A percentile compares a stretch with the other conserved stretches of the same genome.
These are phyloP conservation scores for Urosaurus nigricauda DNA, from an alignment of 2,797 vertebrate species.

Conservation along the genomic window DNA sequence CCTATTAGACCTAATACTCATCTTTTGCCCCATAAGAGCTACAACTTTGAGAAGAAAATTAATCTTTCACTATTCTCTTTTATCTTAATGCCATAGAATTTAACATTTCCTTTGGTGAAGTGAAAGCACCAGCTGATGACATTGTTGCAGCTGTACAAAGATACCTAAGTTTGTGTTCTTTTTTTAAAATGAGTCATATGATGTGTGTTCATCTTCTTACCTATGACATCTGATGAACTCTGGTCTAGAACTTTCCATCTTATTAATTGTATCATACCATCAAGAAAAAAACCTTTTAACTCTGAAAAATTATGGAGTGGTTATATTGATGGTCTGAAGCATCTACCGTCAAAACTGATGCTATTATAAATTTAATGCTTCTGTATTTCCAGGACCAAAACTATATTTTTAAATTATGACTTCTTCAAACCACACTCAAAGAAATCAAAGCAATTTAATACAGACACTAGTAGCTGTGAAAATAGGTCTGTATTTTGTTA, in stretches of 20 bases:
- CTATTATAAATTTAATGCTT: background rate
- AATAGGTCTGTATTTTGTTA: conserved; percentile 59
- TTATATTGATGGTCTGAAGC: background rate
- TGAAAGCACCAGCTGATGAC: background rate
- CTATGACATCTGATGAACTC: background rate
- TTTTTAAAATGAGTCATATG: background rate
- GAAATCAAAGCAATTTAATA: conserved; percentile 52
- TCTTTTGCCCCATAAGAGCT: background rate
- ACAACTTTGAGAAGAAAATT: background rate
- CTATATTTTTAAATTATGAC: conserved; percentile 60
- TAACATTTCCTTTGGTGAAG: background rate
- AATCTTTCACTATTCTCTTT: background rate
- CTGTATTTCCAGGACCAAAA: conserved; percentile 53
- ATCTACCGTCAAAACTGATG: too few relatives aligned
- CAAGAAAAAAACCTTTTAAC: background rate
- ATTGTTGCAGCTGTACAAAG: conserved; percentile 12
- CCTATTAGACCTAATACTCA: background rate
- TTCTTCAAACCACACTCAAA: conserved; percentile 48
- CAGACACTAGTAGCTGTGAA: conserved; percentile 64
- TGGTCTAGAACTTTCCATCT: background rate
- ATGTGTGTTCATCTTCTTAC: background rate
- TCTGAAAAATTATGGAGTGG: background rate
- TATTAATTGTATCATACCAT: background rate
- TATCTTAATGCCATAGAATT: background rate
- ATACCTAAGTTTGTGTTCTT: background rate